phyloP scores from a whole-genome alignment of 2,113 vertebrate genomes.

The Enhydra lutris region DNA sequence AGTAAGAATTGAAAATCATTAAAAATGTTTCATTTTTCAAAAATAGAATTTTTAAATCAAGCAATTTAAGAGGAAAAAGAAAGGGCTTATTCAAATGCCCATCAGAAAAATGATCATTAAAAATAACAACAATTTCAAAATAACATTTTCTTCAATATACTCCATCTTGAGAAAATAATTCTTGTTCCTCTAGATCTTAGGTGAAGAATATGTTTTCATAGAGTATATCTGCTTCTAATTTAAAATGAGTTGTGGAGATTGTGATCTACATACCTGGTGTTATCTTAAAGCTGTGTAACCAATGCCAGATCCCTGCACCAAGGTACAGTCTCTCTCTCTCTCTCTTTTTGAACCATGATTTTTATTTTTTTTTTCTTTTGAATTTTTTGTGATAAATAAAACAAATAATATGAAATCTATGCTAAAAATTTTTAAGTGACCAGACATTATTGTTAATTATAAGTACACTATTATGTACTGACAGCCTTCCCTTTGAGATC shows the following conservation, averaged over 20 bases:
- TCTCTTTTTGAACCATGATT: not conserved
- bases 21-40: not conserved
- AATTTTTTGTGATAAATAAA: not conserved
- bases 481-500: too few relatives aligned
- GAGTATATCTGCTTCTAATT: not conserved
- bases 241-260: not conserved
- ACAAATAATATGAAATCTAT: not conserved
- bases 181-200: not conserved
- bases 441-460: not conserved
- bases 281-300: not conserved
- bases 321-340: not conserved
- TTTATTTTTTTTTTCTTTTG: not conserved
- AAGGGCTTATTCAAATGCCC: not conserved
- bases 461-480: not conserved
- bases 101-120: not conserved
- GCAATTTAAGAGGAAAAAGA: not conserved
- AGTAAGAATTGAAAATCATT: not conserved
- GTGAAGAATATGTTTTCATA: not conserved
- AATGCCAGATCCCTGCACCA: not conserved
- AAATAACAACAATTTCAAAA: constrained; percentile 27
- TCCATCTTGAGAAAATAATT: not conserved
- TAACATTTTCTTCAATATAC: not conserved
- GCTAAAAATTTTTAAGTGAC: not conserved
- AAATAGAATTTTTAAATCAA: not conserved
- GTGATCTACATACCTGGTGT: not conserved